Evolutionary conservation across 2,797 vertebrate genomes (phyloP).

Genomic region (Todus mexicanus): DNA sequence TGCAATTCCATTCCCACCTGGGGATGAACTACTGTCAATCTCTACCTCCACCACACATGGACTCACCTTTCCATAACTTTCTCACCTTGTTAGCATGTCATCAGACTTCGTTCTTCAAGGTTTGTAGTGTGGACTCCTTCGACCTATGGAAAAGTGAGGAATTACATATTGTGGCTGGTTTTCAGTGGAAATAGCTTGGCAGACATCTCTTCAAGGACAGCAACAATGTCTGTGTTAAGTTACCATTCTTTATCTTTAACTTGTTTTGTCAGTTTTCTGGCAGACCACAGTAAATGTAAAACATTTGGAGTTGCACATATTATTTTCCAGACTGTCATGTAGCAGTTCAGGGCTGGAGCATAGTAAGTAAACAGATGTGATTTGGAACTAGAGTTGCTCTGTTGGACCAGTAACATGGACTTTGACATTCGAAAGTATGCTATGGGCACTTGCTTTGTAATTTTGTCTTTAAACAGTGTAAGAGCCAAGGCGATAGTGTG

Average conservation of each 20-base stretch:
- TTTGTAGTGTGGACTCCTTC: neutral
- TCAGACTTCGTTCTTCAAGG: neutral
- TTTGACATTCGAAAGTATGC: neutral
- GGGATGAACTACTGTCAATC: neutral
- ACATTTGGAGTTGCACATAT: conserved; percentile 22
- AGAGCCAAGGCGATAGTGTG: neutral
- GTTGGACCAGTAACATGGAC: neutral
- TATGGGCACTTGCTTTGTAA: neutral
- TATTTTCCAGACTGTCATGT: conserved; percentile 44
- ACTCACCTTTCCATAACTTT: neutral
- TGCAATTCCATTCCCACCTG: neutral
- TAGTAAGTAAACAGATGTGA: conserved; percentile 10
- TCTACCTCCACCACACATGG: neutral
- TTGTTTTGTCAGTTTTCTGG: conserved; percentile 51
- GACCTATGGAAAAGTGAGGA: neutral
- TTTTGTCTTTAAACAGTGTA: neutral
- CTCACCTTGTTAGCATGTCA: neutral
- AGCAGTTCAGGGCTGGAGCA: neutral
- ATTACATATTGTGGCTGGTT: neutral
- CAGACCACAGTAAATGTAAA: conserved; percentile 47
- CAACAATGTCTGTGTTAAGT: conserved; percentile 25
- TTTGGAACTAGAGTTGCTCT: neutral
- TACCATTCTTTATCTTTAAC: conserved; percentile 55
- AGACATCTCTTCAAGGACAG: conserved; percentile 16
- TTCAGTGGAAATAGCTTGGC: neutral